A percentile compares a stretch with the other conserved stretches of the same genome.
phyloP scores from a whole-genome alignment of 2,113 vertebrate genomes.

The Anoura caudifer region DNA sequence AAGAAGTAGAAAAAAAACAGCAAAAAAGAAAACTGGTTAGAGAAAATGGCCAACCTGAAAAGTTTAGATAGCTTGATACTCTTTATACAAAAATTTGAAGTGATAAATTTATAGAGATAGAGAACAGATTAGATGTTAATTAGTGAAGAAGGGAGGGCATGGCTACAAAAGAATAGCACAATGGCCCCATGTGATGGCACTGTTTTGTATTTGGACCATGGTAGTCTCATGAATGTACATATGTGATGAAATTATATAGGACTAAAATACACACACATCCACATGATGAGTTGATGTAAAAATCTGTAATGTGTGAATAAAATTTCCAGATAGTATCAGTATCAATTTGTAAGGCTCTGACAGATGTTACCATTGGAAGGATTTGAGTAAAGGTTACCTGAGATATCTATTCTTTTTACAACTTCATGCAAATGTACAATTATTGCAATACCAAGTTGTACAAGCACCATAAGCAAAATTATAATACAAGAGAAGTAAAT shows the following conservation, averaged over 20 bases:
- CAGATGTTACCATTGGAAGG: not conserved
- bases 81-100: not conserved
- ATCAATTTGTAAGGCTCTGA: not conserved
- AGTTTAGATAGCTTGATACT: not conserved
- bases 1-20: not conserved
- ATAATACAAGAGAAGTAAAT: not conserved
- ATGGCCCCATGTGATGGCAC: not conserved
- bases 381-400: not conserved
- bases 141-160: not conserved
- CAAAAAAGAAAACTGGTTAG: not conserved
- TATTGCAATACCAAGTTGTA: not conserved
- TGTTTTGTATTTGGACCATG: not conserved
- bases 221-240: not conserved
- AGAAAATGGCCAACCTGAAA: not conserved
- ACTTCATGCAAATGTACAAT: not conserved
- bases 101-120: not conserved
- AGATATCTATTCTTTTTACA: not conserved
- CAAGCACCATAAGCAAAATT: not conserved
- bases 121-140: not conserved
- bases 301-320: not conserved
- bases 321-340: not conserved
- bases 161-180: not conserved
- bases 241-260: not conserved
- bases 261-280: not conserved
- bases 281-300: not conserved